Evolutionary conservation across 2,113 vertebrate species (phyloP).

Genomic region (Merops nubicus): DNA sequence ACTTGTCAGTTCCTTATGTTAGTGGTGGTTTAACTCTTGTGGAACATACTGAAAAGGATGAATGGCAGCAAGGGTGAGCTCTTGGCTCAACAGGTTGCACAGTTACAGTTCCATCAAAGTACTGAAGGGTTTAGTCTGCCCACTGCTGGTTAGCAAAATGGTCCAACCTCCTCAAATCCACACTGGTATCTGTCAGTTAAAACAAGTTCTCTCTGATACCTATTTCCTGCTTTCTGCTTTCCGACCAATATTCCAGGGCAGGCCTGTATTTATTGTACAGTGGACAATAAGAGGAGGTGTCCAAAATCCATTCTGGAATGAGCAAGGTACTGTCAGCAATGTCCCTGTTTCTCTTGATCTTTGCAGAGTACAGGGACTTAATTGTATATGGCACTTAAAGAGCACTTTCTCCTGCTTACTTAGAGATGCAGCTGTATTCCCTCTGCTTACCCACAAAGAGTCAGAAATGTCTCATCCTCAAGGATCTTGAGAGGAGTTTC

Average conservation of each 20-base stretch:
- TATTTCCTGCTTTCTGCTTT: not conserved
- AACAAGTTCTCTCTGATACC: accelerated
- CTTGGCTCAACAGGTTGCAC: not conserved
- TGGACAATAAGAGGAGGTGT: not conserved
- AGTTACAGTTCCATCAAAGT: not conserved
- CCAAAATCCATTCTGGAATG: not conserved
- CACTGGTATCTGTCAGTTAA: not conserved
- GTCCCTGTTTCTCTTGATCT: not conserved
- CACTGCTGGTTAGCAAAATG: not conserved
- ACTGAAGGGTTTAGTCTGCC: not conserved
- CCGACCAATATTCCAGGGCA: not conserved
- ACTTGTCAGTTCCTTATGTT: not conserved
- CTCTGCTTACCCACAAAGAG: not conserved
- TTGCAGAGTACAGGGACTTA: not conserved
- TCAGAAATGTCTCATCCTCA: not conserved
- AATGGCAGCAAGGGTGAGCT: not conserved
- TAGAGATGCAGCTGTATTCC: not conserved
- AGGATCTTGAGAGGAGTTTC: not conserved
- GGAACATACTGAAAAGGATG: not conserved
- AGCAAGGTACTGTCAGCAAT: not conserved
- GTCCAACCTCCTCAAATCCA: not conserved
- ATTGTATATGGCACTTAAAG: conserved; percentile 21
- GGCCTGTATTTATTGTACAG: not conserved
- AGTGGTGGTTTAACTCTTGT: not conserved
- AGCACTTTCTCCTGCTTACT: conserved; percentile 10